A percentile compares a stretch with the other conserved stretches of the same genome.
Conservation (phyloP, 2,888 invertebrate species). For the Sicus ferrugineus region DNA sequence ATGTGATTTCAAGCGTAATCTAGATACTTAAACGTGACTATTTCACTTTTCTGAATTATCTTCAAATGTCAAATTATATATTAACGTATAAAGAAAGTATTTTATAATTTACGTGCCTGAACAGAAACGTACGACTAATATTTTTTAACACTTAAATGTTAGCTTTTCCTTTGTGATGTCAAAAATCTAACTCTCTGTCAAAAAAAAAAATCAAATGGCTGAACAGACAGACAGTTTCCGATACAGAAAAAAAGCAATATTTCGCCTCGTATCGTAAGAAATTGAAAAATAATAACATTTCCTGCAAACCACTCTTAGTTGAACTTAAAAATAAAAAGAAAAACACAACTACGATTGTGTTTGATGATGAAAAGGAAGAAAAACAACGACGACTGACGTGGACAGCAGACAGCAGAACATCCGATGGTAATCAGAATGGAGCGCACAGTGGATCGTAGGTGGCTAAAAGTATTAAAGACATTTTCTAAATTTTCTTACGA, state of each 20-base stretch:
- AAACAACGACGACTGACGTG: slow-evolving; percentile 2
- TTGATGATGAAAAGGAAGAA: not conserved
- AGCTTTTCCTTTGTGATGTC: slow-evolving; percentile 18
- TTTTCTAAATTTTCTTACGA: no score
- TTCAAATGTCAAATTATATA: no score
- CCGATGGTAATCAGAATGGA: not conserved
- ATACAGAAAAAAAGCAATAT: not conserved
- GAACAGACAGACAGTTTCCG: not conserved
- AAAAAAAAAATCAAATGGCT: not conserved
- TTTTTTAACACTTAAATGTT: not conserved
- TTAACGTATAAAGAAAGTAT: not conserved
- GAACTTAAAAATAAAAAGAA: not conserved
- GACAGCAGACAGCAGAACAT: not conserved
- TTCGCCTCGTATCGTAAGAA: not conserved
- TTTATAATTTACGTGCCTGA: not conserved
- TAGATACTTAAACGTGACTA: not conserved
- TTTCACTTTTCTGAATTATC: not conserved
- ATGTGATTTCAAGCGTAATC: not conserved
- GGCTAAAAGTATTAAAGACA: no score
- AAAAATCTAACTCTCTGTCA: slow-evolving; percentile 4
- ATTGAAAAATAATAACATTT: slow-evolving; percentile 13
- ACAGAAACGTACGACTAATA: not conserved
- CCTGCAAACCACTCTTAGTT: slow-evolving; percentile 15
- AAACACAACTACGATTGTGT: not conserved
- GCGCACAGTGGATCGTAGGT: not conserved